Percentiles rank a stretch among this genome's conserved stretches.
Evolutionary conservation across 2,888 invertebrate species (phyloP).

Genomic region (Apamea crenata): DNA sequence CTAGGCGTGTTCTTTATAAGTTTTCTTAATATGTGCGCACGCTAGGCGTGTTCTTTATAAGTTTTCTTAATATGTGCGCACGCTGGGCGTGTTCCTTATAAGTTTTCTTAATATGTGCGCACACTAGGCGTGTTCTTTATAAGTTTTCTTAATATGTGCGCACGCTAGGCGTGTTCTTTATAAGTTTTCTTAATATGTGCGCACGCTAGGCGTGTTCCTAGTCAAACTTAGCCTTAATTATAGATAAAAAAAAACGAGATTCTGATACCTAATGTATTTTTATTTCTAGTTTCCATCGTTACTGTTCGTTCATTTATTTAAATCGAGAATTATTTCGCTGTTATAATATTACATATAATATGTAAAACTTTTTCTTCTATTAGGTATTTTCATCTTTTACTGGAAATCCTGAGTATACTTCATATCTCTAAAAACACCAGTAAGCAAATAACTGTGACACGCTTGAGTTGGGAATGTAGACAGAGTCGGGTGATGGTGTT

Average conservation of each 20-base stretch:
- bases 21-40: not conserved
- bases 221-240: not conserved
- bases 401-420: constrained; percentile 4
- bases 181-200: too few relatives aligned
- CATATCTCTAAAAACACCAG: not conserved
- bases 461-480: constrained; percentile 60
- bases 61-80: not conserved
- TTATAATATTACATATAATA: not conserved
- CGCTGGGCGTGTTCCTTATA: too few relatives aligned
- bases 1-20: not conserved
- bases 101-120: too few relatives aligned
- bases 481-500: constrained; percentile 34
- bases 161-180: too few relatives aligned
- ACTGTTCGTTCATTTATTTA: not conserved
- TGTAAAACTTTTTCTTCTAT: not conserved
- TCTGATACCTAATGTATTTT: not conserved
- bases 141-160: too few relatives aligned
- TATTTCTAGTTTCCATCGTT: not conserved
- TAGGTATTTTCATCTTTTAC: not conserved
- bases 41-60: not conserved
- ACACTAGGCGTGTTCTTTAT: too few relatives aligned
- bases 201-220: not conserved
- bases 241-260: not conserved
- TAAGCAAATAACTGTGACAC: constrained; percentile 26
- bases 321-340: not conserved